These are phyloP conservation scores for Chalcis sispes DNA, from an alignment of 2,888 invertebrate species.

Conservation along the genomic window DNA sequence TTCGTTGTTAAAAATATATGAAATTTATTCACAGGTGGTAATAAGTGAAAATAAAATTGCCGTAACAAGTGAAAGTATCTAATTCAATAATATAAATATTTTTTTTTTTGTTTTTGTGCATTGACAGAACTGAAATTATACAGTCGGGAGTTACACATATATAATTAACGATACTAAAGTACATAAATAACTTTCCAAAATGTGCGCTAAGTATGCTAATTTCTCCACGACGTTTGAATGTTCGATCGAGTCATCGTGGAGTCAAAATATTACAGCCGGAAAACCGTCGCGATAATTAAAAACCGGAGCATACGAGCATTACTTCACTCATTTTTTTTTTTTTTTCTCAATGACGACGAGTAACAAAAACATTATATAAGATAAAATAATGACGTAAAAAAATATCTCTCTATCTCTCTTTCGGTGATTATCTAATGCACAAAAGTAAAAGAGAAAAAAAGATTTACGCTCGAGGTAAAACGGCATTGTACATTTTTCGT, in stretches of 20 bases:
- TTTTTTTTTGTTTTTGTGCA: too few relatives aligned
- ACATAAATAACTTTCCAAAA: conserved; percentile 14
- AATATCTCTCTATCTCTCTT: background rate
- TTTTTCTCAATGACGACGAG: too few relatives aligned
- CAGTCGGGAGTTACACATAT: too few relatives aligned
- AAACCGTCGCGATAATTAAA: background rate
- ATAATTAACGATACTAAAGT: too few relatives aligned
- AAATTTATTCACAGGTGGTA: too few relatives aligned
- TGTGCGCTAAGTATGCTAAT: conserved; percentile 22
- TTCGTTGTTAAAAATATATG: too few relatives aligned
- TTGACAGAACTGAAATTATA: too few relatives aligned
- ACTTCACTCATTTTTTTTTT: background rate
- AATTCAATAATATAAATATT: too few relatives aligned
- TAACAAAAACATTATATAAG: conserved; percentile 37
- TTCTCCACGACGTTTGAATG: background rate
- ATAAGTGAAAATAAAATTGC: too few relatives aligned
- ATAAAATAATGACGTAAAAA: conserved; percentile 14
- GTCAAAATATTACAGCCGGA: conserved; percentile 21
- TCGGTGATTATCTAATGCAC: conserved; percentile 23
- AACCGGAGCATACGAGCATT: conserved; percentile 15
- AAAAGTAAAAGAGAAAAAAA: background rate
- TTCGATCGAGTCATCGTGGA: background rate
- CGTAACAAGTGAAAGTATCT: too few relatives aligned
- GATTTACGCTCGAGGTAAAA: background rate
- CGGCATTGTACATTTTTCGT: conserved; percentile 45